These are phyloP conservation scores for Agrochola lychnidis DNA, from an alignment of 2,888 invertebrate genomes.

Conservation along the genomic window DNA sequence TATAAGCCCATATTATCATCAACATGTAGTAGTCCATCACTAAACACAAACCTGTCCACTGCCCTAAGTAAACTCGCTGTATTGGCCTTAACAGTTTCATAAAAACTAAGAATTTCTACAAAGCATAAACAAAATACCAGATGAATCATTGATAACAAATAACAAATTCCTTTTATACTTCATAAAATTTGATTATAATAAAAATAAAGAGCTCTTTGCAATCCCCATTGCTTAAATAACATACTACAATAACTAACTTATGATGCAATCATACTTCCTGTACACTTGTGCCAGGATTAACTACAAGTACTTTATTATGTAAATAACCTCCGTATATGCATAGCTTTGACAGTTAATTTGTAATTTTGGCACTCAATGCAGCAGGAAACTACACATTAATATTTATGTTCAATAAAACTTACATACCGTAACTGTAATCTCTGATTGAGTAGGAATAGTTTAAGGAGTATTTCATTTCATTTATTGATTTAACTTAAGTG, in stretches of 20 bases:
- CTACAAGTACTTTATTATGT: slow-evolving; percentile 57
- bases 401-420: slow-evolving; percentile 15
- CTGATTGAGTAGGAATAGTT: background rate
- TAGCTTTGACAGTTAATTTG: slow-evolving; percentile 32
- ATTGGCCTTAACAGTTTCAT: background rate
- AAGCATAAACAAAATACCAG: slow-evolving; percentile 13
- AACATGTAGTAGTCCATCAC: background rate
- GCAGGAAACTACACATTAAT: slow-evolving; percentile 21
- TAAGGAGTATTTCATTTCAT: background rate
- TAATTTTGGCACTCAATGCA: slow-evolving; percentile 26
- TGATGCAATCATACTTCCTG: slow-evolving; percentile 57
- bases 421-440: slow-evolving; percentile 17
- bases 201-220: background rate
- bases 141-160: slow-evolving; percentile 33
- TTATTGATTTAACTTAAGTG: background rate
- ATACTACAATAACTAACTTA: slow-evolving; percentile 24
- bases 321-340: slow-evolving; percentile 46
- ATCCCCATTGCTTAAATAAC: background rate
- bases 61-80: background rate
- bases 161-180: slow-evolving; percentile 8
- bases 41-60: background rate
- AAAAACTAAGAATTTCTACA: background rate
- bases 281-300: slow-evolving; percentile 36
- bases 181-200: slow-evolving; percentile 10
- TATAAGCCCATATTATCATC: background rate